phyloP scores from a whole-genome alignment of 2,113 vertebrate species.

The Sprattus sprattus region DNA sequence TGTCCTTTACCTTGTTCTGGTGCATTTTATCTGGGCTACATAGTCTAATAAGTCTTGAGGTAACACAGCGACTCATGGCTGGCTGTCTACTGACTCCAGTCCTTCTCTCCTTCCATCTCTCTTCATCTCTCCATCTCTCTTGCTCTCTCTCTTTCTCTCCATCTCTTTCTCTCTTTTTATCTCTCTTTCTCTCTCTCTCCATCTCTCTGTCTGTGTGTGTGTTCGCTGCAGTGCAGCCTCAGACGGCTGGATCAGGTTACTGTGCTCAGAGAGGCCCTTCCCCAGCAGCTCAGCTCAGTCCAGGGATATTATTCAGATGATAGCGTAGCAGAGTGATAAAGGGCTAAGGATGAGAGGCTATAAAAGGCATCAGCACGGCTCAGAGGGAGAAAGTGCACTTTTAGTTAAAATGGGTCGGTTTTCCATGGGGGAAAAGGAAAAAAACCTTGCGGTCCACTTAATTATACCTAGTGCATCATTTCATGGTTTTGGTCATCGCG shows the following conservation, averaged over 20 bases:
- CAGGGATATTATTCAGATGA: not conserved
- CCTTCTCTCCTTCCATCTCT: not conserved
- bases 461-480: not conserved
- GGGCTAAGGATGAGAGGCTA: not conserved
- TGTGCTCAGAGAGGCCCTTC: not conserved
- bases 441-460: no score
- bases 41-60: no score
- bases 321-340: not conserved
- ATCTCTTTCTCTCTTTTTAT: constrained; percentile 15
- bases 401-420: not conserved
- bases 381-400: not conserved
- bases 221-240: constrained; percentile 11
- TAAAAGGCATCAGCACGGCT: not conserved
- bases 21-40: no score
- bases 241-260: constrained; percentile 28
- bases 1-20: not conserved
- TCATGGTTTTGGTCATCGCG: not conserved
- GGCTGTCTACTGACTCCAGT: not conserved
- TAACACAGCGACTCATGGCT: not conserved
- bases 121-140: constrained; percentile 7
- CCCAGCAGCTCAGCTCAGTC: not conserved
- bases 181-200: constrained; percentile 26
- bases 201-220: not conserved
- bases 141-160: not conserved
- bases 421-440: not conserved